These are phyloP conservation scores for Pelecanus crispus DNA, from an alignment of 2,113 vertebrate genomes.

Conservation along the genomic window DNA sequence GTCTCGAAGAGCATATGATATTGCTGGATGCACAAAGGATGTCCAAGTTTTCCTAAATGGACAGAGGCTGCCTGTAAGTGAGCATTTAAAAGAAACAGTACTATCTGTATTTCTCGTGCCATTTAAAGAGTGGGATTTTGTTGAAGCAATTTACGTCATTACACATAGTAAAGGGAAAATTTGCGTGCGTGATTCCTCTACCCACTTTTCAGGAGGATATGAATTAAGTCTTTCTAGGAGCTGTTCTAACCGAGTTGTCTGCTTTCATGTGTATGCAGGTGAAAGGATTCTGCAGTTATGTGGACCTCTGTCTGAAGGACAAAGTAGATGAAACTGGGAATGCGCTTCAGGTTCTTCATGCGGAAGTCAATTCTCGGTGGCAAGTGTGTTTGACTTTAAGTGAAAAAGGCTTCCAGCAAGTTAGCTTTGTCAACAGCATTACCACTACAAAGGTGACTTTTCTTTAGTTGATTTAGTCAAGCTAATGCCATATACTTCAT, in stretches of 20 bases:
- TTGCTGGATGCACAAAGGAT: conserved; percentile 88
- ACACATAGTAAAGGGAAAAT: not conserved
- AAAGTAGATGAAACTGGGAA: conserved; percentile 88
- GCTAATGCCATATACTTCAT: not conserved
- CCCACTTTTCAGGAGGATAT: not conserved
- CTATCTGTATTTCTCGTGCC: not conserved
- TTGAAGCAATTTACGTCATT: not conserved
- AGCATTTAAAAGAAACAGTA: not conserved
- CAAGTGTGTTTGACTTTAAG: conserved; percentile 95
- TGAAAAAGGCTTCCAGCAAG: conserved; percentile 98
- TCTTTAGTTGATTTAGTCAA: not conserved
- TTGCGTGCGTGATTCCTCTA: not conserved
- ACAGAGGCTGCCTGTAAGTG: conserved; percentile 87
- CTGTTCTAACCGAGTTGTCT: not conserved
- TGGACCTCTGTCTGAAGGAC: conserved; percentile 92
- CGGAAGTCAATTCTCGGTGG: conserved; percentile 87
- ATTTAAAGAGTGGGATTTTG: not conserved
- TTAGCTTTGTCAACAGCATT: conserved; percentile 98
- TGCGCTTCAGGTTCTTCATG: conserved; percentile 82
- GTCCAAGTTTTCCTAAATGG: conserved; percentile 92
- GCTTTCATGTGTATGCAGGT: conserved; percentile 69
- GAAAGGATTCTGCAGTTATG: conserved; percentile 89
- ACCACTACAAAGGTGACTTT: conserved; percentile 94
- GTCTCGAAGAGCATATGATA: conserved; percentile 92
- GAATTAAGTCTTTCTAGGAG: not conserved